Evolutionary conservation across 2,888 invertebrate genomes (phyloP), one percentile per base, ranked within the genome.

Genomic region (Dendrolimus houi): DNA sequence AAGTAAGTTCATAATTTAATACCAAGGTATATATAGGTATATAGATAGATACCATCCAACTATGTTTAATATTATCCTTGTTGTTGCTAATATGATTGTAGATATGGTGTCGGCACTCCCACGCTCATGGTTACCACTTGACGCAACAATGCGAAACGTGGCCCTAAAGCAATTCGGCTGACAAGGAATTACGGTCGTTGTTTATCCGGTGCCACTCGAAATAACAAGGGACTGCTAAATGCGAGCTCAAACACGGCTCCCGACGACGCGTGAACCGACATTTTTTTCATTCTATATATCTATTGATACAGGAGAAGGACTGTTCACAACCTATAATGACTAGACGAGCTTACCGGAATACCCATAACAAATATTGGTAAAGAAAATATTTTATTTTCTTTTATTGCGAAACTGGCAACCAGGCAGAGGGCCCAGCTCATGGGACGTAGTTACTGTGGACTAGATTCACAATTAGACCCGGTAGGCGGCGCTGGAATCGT

Each of bases 221-320:
- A 75, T 86, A 84, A 80, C 87, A 79, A 81, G 81, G 71, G 72
- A 69, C 70, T 68, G 86, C 83, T 88, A 88, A 90, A 79, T 71
- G 76, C 62, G 66, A 66, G 63, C 58, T 72, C 77, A 89, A 85
- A 89, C 82, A 84, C 62, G 63, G 60, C 62, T 67, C 66, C 74
- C 73, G 66, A 69, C 77, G 74, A 58, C 58, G 60, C 72, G 75
- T 78, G 71, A 72, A 70, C 76, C 72, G 76, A 82, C 77, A 75
- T 70, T 77, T 81, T n/a, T 72, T 79, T 77, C 74, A 67, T 67
- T 59, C 60, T 59, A 60, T 54, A 54, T 59, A 47, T 9, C 53
- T 72, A 67, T 74, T 72, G 69, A 63, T 62, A 72, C 72, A 69
- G 69, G 70, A 69, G 67, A 69, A 65, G 62, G 59, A 69, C 71